These are phyloP conservation scores for Pseudopipra pipra DNA, from an alignment of 2,113 vertebrate genomes.

Conservation along the genomic window DNA sequence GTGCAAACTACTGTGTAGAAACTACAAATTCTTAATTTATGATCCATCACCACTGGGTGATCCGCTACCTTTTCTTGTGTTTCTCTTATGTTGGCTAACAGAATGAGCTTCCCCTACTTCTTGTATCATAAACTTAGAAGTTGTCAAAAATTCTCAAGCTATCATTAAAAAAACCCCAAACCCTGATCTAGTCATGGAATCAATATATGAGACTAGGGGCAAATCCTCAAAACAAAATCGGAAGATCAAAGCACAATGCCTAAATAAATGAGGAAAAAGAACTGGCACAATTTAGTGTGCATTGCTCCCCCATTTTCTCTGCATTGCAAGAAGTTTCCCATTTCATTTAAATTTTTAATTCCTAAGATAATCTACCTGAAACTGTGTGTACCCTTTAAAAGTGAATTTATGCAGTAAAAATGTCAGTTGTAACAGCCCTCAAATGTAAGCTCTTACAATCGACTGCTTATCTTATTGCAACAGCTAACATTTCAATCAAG, in stretches of 20 bases:
- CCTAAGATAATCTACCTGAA: neutral
- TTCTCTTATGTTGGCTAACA: neutral
- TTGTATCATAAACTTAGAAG: neutral
- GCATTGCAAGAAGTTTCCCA: neutral
- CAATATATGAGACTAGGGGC: neutral
- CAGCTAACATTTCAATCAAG: conserved; percentile 61
- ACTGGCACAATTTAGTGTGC: neutral
- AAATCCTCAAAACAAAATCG: neutral
- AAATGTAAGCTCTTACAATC: neutral
- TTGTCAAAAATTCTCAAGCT: neutral
- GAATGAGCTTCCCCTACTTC: neutral
- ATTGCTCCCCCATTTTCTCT: neutral
- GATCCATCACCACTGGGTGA: neutral
- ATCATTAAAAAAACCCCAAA: neutral
- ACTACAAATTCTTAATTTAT: neutral
- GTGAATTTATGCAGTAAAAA: neutral
- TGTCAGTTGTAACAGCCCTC: neutral
- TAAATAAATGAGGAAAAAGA: neutral
- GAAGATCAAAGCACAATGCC: neutral
- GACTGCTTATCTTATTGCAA: conserved; percentile 6
- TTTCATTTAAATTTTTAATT: neutral
- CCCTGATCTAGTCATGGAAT: neutral
- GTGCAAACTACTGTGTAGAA: neutral
- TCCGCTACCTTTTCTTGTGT: neutral
- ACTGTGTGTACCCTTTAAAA: neutral